Conservation (phyloP, 2,113 vertebrate genomes). For the Apodemus speciosus region DNA sequence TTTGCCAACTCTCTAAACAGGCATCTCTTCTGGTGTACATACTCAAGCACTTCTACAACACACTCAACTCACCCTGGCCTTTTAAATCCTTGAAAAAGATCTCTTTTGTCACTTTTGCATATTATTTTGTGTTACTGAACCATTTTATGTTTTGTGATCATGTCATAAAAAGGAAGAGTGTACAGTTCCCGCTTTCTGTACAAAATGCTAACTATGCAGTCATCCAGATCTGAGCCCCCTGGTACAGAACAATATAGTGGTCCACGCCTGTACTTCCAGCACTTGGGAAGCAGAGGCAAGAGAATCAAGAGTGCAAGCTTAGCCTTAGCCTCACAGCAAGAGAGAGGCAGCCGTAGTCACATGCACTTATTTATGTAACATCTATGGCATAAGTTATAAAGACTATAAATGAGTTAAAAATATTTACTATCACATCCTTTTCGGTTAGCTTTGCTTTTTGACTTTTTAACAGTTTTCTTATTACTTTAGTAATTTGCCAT, state of each 20-base stretch:
- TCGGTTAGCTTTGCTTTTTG: not conserved
- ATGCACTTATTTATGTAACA: not conserved
- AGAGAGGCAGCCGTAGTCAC: not conserved
- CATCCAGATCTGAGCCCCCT: no score
- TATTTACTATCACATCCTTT: not conserved
- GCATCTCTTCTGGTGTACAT: not conserved
- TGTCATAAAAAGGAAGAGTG: no score
- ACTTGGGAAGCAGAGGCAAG: not conserved
- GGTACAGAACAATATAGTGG: not conserved
- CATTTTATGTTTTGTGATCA: not conserved
- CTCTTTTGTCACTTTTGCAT: not conserved
- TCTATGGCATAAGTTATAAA: not conserved
- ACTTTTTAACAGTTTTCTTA: not conserved
- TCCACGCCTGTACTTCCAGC: not conserved
- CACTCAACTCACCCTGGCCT: not conserved
- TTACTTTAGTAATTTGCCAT: not conserved
- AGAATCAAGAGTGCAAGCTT: not conserved
- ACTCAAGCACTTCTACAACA: not conserved
- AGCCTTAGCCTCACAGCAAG: not conserved
- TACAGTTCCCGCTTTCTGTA: no score
- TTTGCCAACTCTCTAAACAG: not conserved
- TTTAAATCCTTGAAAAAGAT: not conserved
- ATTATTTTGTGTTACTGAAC: not conserved
- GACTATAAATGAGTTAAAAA: not conserved
- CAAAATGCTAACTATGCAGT: no score